These are phyloP conservation scores for Embidobia sp. DNA, from an alignment of 2,888 invertebrate species.

Conservation along the genomic window DNA sequence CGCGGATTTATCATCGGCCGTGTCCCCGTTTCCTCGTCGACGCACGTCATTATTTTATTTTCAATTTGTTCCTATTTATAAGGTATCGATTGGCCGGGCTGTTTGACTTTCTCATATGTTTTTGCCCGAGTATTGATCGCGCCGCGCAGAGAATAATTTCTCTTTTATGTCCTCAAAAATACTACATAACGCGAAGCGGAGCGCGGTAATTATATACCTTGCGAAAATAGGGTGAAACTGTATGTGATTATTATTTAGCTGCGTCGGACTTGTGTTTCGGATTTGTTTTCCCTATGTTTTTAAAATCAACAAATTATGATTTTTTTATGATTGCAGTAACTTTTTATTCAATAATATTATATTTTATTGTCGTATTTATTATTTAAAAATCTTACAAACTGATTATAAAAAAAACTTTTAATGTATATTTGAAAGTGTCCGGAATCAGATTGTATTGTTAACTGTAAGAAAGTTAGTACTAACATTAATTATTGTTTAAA, in stretches of 20 bases:
- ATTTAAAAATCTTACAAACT: too few species aligned
- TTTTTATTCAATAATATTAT: too few species aligned
- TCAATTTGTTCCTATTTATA: conserved; percentile 37
- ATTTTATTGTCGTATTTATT: too few species aligned
- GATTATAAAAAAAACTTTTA: too few species aligned
- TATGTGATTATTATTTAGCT: conserved; percentile 1
- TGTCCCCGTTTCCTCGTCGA: neutral
- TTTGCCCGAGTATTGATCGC: conserved; percentile 31
- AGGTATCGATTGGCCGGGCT: conserved; percentile 16
- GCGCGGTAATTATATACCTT: conserved; percentile 16
- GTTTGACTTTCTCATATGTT: conserved; percentile 31
- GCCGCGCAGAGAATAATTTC: conserved; percentile 13
- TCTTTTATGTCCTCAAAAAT: conserved; percentile 25
- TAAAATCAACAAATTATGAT: neutral
- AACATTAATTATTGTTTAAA: too few species aligned
- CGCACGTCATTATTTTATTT: conserved; percentile 28
- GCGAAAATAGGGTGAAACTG: conserved; percentile 13
- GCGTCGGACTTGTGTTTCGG: too few species aligned
- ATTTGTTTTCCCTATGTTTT: too few species aligned
- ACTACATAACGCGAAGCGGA: conserved; percentile 8
- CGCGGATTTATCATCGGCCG: neutral
- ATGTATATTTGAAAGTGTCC: too few species aligned
- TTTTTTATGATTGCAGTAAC: too few species aligned
- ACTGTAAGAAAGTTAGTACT: too few species aligned
- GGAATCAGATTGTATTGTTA: too few species aligned